A percentile compares a stretch with the other conserved stretches of the same genome.
phyloP scores from a whole-genome alignment of 2,888 invertebrate species.

The Cryptophagus acutangulus region DNA sequence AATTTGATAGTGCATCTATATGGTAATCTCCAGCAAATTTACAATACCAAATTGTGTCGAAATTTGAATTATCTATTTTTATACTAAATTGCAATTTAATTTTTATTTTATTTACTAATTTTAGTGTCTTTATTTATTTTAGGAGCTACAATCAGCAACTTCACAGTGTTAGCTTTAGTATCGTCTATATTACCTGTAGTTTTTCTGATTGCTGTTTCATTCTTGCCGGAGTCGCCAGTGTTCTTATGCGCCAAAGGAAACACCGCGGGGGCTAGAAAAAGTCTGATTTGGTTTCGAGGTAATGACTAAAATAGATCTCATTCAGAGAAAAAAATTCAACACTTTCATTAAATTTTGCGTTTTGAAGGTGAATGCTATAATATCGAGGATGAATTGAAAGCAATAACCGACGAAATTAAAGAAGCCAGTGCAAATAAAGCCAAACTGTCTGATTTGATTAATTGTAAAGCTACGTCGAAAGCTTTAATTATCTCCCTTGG shows the following conservation, averaged over 20 bases:
- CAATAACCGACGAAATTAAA: conserved; percentile 49
- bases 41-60: too few relatives aligned
- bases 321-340: neutral
- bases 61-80: too few relatives aligned
- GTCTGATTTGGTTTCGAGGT: conserved; percentile 60
- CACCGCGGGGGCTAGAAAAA: conserved; percentile 54
- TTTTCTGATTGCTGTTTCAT: conserved; percentile 50
- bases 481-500: conserved; percentile 39
- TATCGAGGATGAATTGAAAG: conserved; percentile 53
- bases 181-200: conserved; percentile 46
- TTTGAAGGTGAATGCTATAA: conserved; percentile 49
- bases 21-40: too few relatives aligned
- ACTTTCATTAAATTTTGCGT: conserved; percentile 5
- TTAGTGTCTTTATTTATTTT: conserved; percentile 17
- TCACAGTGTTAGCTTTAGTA: conserved; percentile 47
- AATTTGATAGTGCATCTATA: too few relatives aligned
- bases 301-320: neutral
- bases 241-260: conserved; percentile 56
- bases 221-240: conserved; percentile 69
- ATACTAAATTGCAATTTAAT: too few relatives aligned
- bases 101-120: too few relatives aligned
- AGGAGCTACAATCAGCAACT: conserved; percentile 44
- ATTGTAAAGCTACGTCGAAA: conserved; percentile 29
- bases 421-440: conserved; percentile 48
- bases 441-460: conserved; percentile 47